A percentile compares a stretch with the other conserved stretches of the same genome.
Evolutionary conservation across 2,113 vertebrate species (phyloP).

Genomic region (Eptesicus fuscus): DNA sequence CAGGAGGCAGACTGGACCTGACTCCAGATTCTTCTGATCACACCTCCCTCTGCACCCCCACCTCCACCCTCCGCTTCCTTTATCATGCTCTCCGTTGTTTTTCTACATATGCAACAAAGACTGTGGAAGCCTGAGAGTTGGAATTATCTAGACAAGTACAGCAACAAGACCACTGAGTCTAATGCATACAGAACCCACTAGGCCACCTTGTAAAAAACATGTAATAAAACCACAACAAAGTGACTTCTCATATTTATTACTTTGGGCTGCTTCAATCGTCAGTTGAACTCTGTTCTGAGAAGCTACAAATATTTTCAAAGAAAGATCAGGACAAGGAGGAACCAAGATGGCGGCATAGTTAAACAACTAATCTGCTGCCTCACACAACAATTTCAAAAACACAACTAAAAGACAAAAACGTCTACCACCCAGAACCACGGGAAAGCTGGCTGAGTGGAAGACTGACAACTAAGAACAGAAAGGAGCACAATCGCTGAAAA

Average conservation of each 20-base stretch:
- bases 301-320: slow-evolving; percentile 24
- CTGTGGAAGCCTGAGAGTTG: neutral
- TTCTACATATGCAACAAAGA: neutral
- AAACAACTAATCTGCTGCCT: too few species aligned
- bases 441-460: too few species aligned
- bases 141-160: neutral
- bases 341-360: too few species aligned
- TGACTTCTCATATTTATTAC: neutral
- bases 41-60: neutral
- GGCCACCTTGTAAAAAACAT: neutral
- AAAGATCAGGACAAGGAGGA: neutral
- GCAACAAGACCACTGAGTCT: neutral
- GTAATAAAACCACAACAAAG: neutral
- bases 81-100: neutral
- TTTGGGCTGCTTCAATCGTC: slow-evolving; percentile 15
- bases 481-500: too few species aligned
- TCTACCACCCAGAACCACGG: too few species aligned
- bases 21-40: neutral
- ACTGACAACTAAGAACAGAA: too few species aligned
- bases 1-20: neutral
- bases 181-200: neutral
- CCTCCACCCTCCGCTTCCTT: neutral
- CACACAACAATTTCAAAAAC: too few species aligned
- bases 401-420: too few species aligned
- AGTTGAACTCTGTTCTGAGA: neutral